Conservation (phyloP, 2,113 vertebrate genomes). For the Sakesphorus luctuosus region DNA sequence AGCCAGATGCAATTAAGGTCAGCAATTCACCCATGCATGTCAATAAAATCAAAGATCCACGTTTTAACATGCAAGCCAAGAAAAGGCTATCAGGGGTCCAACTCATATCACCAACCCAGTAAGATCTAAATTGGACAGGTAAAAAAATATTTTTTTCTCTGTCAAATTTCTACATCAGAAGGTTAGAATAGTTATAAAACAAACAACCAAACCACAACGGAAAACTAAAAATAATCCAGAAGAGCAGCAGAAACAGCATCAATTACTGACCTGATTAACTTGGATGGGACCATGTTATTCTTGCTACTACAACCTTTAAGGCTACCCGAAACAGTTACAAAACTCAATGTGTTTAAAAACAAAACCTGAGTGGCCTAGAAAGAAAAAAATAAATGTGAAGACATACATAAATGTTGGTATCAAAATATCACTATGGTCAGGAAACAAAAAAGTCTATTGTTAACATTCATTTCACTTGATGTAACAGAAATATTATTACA, state of each 20-base stretch:
- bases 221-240: neutral
- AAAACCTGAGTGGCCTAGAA: constrained; percentile 89
- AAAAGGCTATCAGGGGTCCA: constrained; percentile 90
- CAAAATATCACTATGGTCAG: neutral
- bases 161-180: neutral
- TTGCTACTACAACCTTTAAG: constrained; percentile 92
- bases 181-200: neutral
- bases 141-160: neutral
- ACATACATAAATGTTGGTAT: neutral
- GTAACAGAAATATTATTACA: neutral
- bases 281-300: constrained; percentile 76
- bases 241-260: neutral
- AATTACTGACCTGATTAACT: constrained; percentile 84
- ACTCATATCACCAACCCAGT: constrained; percentile 90
- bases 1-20: constrained; percentile 86
- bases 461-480: neutral
- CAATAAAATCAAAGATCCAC: constrained; percentile 90
- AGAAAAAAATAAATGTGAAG: neutral
- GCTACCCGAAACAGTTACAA: constrained; percentile 80
- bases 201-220: neutral
- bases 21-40: constrained; percentile 87
- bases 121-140: constrained; percentile 81
- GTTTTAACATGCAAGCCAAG: constrained; percentile 91
- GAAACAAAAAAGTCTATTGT: neutral
- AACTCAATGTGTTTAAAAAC: constrained; percentile 89